Evolutionary conservation across 1,140 invertebrate genomes (phyloP).

Genomic region (Saxidomus purpurata): DNA sequence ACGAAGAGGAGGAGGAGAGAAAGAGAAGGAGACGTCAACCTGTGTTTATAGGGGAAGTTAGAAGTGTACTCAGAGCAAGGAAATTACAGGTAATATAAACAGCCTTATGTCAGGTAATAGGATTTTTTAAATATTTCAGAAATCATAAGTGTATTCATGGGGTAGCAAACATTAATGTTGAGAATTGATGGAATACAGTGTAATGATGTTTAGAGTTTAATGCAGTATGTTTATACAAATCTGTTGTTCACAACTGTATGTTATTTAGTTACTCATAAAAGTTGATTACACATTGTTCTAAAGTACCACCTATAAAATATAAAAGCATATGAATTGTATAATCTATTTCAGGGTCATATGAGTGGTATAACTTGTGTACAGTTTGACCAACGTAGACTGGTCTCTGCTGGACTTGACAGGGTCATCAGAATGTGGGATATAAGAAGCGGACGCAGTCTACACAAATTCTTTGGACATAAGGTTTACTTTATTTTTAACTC

Average conservation of each 20-base stretch:
- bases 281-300: too few species aligned
- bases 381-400: slow-evolving; percentile 81
- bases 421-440: slow-evolving; percentile 83
- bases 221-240: neutral
- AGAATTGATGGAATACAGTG: too few species aligned
- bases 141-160: slow-evolving; percentile 76
- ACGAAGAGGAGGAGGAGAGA: slow-evolving; percentile 51
- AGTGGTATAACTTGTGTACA: slow-evolving; percentile 79
- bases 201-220: too few species aligned
- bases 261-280: too few species aligned
- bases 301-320: too few species aligned
- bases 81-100: slow-evolving; percentile 76
- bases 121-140: too few species aligned
- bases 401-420: slow-evolving; percentile 81
- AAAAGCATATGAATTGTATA: too few species aligned
- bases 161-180: slow-evolving; percentile 80
- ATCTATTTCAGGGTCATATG: slow-evolving; percentile 79
- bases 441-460: slow-evolving; percentile 82
- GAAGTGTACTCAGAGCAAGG: slow-evolving; percentile 77
- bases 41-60: slow-evolving; percentile 79
- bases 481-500: slow-evolving; percentile 66
- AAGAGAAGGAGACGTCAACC: neutral
- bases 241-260: too few species aligned
- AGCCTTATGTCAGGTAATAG: slow-evolving; percentile 72
- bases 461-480: slow-evolving; percentile 84